Conservation (phyloP, 2,113 vertebrate genomes). For the Delphinus delphis region DNA sequence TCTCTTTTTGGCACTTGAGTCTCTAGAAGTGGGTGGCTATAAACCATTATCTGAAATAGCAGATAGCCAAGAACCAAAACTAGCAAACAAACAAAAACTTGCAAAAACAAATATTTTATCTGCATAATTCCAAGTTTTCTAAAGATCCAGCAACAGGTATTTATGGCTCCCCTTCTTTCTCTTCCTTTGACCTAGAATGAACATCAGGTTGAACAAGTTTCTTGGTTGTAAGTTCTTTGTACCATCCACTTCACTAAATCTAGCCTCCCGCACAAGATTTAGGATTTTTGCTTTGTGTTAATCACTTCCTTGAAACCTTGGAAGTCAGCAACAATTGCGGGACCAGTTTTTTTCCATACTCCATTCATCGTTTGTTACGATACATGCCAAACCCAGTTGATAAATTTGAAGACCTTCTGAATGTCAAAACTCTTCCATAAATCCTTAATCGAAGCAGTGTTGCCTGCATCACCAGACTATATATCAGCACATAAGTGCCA, state of each 20-base stretch:
- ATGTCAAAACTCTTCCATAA: constrained; percentile 64
- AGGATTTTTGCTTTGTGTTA: constrained; percentile 31
- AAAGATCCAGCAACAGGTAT: background rate
- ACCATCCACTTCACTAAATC: constrained; percentile 11
- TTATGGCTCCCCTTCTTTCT: background rate
- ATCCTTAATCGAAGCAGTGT: background rate
- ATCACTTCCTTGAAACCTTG: constrained; percentile 62
- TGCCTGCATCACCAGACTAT: constrained; percentile 8
- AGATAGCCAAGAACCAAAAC: background rate
- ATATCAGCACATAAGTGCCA: background rate
- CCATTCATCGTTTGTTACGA: constrained; percentile 56
- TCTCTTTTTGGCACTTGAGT: background rate
- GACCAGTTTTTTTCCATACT: background rate
- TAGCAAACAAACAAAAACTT: background rate
- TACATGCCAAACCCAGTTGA: constrained; percentile 57
- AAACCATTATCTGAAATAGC: background rate
- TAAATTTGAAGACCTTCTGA: constrained; percentile 62
- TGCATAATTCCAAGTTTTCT: background rate
- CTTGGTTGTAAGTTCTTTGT: background rate
- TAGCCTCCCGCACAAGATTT: constrained; percentile 52
- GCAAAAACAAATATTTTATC: background rate
- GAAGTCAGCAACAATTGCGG: constrained; percentile 45
- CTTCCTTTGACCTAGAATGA: background rate
- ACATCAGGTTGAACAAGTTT: background rate
- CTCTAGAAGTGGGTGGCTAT: background rate